Evolutionary conservation across 2,797 vertebrate species (phyloP).

Genomic region (Gallinago nigripennis): DNA sequence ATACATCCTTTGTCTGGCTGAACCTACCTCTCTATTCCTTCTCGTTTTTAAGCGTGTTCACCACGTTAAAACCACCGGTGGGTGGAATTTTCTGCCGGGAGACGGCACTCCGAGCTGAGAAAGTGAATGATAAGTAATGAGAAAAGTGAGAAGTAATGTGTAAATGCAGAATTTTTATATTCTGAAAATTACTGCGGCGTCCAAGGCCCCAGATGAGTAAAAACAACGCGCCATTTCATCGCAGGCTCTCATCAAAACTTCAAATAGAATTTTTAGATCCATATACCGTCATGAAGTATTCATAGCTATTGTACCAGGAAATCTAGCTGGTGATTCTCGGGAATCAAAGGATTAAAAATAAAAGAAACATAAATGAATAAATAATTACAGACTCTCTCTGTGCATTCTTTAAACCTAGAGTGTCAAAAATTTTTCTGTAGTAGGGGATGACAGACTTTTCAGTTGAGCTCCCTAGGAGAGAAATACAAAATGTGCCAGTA

Average conservation of each 20-base stretch:
- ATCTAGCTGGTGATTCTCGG: conserved; percentile 26
- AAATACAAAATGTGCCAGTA: background rate
- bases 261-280: conserved; percentile 63
- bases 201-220: background rate
- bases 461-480: background rate
- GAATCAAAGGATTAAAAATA: conserved; percentile 63
- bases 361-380: conserved; percentile 60
- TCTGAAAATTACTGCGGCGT: conserved; percentile 17
- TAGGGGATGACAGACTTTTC: background rate
- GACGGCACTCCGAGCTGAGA: background rate
- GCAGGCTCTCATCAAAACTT: conserved; percentile 40
- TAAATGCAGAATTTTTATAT: background rate
- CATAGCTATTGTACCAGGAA: conserved; percentile 60
- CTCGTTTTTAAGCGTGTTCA: background rate
- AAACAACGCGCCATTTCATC: conserved; percentile 24
- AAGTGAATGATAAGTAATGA: background rate
- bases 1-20: background rate
- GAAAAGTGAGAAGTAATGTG: background rate
- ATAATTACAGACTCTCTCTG: conserved; percentile 32
- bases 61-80: background rate
- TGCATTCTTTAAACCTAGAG: background rate
- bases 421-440: conserved; percentile 10
- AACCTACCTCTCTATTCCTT: background rate
- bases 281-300: conserved; percentile 49
- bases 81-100: background rate